Evolutionary conservation across 2,888 invertebrate species (phyloP), one percentile per base, ranked within the genome.

Genomic region (Halictus ligatus): DNA sequence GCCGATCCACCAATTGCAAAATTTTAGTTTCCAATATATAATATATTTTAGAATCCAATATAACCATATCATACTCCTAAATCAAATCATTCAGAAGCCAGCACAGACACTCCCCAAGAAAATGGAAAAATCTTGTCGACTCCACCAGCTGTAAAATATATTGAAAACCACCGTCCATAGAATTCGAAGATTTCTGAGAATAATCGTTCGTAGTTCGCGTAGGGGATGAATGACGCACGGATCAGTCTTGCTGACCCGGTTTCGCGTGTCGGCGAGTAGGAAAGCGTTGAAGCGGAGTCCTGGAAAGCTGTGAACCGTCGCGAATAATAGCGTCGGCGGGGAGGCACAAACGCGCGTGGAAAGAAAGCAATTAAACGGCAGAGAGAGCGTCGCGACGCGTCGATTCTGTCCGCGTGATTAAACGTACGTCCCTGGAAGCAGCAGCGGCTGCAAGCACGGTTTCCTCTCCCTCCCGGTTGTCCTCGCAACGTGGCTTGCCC

Each of bases 401-500:
- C 67, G 29, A 67, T 67, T 67, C 69, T 40, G 35, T 50, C 35
- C 69, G 40, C 69, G 77, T 40, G 77, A 78, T 69, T 69, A 79
- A 83, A 73, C 82, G 48, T 64, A 85, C 80, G 82, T 77, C 54
- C 72, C 69, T 82, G 86, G 71, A 64, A 77, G 60, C 54, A 50
- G 35, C 50, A 60, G 77, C 21, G 54, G 54, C 21, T 54, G 54
- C 8, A 54, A 80, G 75, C 80, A 74, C 74, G 71, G 74, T 46
- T 75, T 75, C 72, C 80, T 67, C 77, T 13, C 60, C 60, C 60
- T 25, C 60, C 12, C 76, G 78, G 78, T 58, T 35, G 69, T 40
- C 67, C 73, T 72, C 73, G 76, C 79, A 84, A 88, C 89, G 87
- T 86, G 72, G 78, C 89, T 87, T 86, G 85, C 83, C 87, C 88